Base-by-base conservation (phyloP, 2,797 vertebrate species). In the Glossophaga mutica region DNA sequence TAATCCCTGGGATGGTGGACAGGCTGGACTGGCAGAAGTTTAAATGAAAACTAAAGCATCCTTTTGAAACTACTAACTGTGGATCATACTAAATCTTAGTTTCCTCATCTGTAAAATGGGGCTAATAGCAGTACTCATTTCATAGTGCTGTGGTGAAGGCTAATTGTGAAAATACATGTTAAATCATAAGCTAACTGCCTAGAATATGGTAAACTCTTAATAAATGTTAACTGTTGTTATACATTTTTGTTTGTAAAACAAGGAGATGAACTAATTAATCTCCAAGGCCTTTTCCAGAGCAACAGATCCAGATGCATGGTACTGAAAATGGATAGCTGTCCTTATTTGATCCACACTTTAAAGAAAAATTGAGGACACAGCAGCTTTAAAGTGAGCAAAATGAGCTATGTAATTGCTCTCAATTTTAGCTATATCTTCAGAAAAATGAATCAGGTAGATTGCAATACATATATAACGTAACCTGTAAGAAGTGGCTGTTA, bases 381-480 rank as follows among this genome's bases (percentile, higher is more conserved):
- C 22, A 96, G 52, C 19, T 88, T 97, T 84, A 86, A 94, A 94
- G 62, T 93, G 67, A 96, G 71, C 52, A 95, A 96, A 96, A 55
- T 97, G 68, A 94, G 81, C 52, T 73, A 32, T 24, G 26, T 93
- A 97, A 95, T 97, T 97, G 94, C 77, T 95, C 39, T 92, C 90
- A 96, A 83, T 93, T 92, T 95, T 91, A 96, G 82, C 22, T 83
- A 15, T 96, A 90, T 90, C 57, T 71, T 57, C 29, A 57, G 85
- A 52, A 89, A 96, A 94, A 94, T 81, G 70, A 94, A 92, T 76
- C 32, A 34, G 34, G 87, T 77, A 96, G 79, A 55, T 73, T 95
- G 6, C 55, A 92, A 82, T 88, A 94, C 78, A 93, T 93, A 87
- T 93, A 42, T 59, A 94, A 65, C 19, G 24, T 93, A 96, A 94